Conservation (phyloP, 2,113 vertebrate species). For the Sitta europaea region DNA sequence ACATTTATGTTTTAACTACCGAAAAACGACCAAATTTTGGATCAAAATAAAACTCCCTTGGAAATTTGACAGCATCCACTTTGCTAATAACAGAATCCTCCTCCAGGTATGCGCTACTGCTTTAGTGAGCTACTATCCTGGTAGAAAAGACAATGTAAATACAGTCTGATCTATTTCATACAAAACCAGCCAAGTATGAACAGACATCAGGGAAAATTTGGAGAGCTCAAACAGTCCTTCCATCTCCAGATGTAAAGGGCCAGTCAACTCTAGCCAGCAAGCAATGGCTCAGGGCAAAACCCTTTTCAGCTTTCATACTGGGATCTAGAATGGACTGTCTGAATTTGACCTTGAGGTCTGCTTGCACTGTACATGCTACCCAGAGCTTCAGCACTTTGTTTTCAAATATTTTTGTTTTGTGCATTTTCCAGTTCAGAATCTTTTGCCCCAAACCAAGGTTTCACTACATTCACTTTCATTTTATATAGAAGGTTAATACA, state of each 20-base stretch:
- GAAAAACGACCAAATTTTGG: background rate
- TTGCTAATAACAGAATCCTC: background rate
- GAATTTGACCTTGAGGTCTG: background rate
- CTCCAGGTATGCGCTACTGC: background rate
- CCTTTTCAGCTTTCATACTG: background rate
- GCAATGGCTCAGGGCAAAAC: background rate
- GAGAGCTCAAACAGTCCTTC: background rate
- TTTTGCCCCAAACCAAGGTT: background rate
- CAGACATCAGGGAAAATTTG: background rate
- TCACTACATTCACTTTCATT: background rate
- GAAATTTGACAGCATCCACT: background rate
- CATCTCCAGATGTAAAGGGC: background rate
- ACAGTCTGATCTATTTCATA: background rate
- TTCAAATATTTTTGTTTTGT: background rate
- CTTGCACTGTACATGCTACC: background rate
- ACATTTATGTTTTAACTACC: background rate
- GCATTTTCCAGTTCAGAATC: background rate
- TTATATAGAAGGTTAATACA: background rate
- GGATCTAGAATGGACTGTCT: background rate
- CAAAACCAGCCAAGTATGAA: background rate
- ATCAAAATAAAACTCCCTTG: background rate
- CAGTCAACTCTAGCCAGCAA: background rate
- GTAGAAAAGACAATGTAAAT: background rate
- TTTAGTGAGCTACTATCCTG: background rate
- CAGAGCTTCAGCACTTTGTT: background rate